These are phyloP conservation scores for Ips nitidus DNA, from an alignment of 1,140 invertebrate species.

Conservation along the genomic window DNA sequence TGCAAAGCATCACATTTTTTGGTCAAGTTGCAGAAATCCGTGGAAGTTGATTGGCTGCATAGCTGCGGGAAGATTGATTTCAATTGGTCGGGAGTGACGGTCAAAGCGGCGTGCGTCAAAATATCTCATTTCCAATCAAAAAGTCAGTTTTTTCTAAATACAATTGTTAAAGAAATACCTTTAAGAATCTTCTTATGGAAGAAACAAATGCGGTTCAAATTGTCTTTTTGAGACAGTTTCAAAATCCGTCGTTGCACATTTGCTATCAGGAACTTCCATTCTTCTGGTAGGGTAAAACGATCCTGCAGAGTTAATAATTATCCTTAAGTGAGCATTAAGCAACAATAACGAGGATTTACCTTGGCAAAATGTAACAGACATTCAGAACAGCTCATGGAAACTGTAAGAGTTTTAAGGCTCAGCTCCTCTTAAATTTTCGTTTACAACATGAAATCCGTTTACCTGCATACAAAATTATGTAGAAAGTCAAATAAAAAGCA, in stretches of 20 bases:
- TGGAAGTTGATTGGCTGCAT: constrained; percentile 44
- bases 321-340: background rate
- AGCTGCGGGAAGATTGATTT: constrained; percentile 55
- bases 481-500: no score
- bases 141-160: background rate
- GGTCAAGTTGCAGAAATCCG: constrained; percentile 14
- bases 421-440: constrained; percentile 46
- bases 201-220: constrained; percentile 52
- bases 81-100: constrained; percentile 55
- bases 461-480: constrained; percentile 21
- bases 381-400: constrained; percentile 55
- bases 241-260: constrained; percentile 54
- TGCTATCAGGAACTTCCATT: constrained; percentile 59
- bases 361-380: constrained; percentile 60
- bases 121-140: constrained; percentile 49
- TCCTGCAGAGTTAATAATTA: constrained; percentile 46
- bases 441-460: constrained; percentile 45
- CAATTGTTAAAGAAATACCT: constrained; percentile 47
- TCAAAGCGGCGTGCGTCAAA: constrained; percentile 54
- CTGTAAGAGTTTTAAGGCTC: constrained; percentile 46
- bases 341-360: constrained; percentile 50
- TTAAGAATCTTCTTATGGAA: constrained; percentile 56
- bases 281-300: constrained; percentile 55
- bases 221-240: constrained; percentile 46
- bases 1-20: constrained; percentile 2